phyloP scores from a whole-genome alignment of 2,888 invertebrate species.

The Rhorus exstirpatorius region DNA sequence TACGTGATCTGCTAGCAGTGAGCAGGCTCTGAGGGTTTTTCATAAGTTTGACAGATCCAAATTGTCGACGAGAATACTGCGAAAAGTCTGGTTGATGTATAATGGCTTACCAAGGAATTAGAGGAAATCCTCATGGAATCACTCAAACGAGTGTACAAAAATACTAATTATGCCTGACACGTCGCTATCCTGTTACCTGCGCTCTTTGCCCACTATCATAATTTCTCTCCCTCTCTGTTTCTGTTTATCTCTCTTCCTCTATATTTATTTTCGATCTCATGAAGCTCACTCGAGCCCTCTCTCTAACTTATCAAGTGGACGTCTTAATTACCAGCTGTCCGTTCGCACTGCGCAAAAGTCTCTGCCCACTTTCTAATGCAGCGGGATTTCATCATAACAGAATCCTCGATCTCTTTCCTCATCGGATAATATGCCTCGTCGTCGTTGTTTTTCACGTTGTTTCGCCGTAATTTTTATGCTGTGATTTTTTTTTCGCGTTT shows the following conservation, averaged over 20 bases:
- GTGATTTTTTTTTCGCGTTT: constrained; percentile 3
- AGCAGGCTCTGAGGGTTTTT: too few species aligned
- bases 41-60: too few species aligned
- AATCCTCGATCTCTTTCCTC: constrained; percentile 65
- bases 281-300: constrained; percentile 63
- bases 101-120: too few species aligned
- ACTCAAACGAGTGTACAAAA: constrained; percentile 20
- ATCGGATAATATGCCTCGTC: constrained; percentile 44
- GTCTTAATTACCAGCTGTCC: constrained; percentile 81
- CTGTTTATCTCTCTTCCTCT: constrained; percentile 19
- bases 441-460: constrained; percentile 61
- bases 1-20: too few species aligned
- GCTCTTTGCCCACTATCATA: background rate
- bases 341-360: constrained; percentile 67
- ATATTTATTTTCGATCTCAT: constrained; percentile 51
- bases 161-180: constrained; percentile 41
- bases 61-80: too few species aligned
- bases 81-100: too few species aligned
- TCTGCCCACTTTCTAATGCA: constrained; percentile 82
- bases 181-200: constrained; percentile 15
- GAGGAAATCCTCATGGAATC: constrained; percentile 51
- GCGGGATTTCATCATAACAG: constrained; percentile 67
- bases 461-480: constrained; percentile 19
- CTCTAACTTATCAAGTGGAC: constrained; percentile 68
- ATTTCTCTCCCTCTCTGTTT: constrained; percentile 26